phyloP scores from a whole-genome alignment of 2,888 invertebrate genomes.

The Trichopoda pennipes region DNA sequence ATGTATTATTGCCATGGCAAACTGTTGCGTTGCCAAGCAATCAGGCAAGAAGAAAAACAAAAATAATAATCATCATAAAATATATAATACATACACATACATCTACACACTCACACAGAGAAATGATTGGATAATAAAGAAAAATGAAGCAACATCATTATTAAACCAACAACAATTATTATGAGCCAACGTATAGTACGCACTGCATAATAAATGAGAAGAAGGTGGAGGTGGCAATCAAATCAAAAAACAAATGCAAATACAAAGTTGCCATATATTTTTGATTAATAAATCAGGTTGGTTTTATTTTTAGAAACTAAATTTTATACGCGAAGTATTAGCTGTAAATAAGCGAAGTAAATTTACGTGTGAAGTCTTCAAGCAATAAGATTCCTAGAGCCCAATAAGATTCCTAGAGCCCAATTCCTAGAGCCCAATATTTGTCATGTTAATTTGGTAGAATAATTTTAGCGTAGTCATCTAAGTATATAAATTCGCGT shows the following conservation, averaged over 20 bases:
- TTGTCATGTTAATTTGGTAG: too few relatives aligned
- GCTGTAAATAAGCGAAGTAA: too few relatives aligned
- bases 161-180: conserved; percentile 35
- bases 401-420: too few relatives aligned
- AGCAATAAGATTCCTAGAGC: too few relatives aligned
- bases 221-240: neutral
- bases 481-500: too few relatives aligned
- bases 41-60: conserved; percentile 46
- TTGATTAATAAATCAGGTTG: too few relatives aligned
- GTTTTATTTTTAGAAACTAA: too few relatives aligned
- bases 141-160: conserved; percentile 22
- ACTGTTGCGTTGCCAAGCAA: conserved; percentile 80
- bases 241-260: neutral
- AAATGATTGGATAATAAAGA: conserved; percentile 22
- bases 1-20: conserved; percentile 80
- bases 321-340: too few relatives aligned
- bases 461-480: too few relatives aligned
- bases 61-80: conserved; percentile 27
- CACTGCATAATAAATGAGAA: neutral
- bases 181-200: conserved; percentile 17
- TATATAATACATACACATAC: conserved; percentile 3
- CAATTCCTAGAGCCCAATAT: too few relatives aligned
- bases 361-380: too few relatives aligned
- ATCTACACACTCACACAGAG: neutral
- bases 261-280: too few relatives aligned